Conservation (phyloP, 2,113 vertebrate genomes). For the Pimephales promelas region DNA sequence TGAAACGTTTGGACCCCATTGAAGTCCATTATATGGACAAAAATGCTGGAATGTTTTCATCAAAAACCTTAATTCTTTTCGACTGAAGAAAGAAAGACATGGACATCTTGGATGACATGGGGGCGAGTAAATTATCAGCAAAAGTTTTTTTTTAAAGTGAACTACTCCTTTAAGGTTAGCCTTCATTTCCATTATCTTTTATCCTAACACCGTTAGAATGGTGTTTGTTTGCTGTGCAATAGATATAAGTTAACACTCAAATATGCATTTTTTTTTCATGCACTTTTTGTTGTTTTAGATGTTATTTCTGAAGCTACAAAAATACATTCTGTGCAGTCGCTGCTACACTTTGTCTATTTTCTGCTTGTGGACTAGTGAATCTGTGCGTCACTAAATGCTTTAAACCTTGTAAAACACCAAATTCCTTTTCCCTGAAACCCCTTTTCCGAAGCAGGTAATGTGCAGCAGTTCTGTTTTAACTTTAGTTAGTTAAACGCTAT, state of each 20-base stretch:
- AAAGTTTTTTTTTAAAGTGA: too few relatives aligned
- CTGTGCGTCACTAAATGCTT: neutral
- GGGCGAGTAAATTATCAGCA: too few relatives aligned
- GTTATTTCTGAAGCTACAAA: too few relatives aligned
- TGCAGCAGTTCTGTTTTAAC: neutral
- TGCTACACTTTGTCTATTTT: neutral
- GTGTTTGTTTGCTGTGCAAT: neutral
- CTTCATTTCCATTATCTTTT: neutral
- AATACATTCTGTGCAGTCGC: too few relatives aligned
- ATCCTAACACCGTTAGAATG: neutral
- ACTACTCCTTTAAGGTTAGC: constrained; percentile 9
- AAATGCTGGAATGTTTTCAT: too few relatives aligned
- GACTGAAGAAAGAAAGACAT: too few relatives aligned
- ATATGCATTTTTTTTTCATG: neutral
- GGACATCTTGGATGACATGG: too few relatives aligned
- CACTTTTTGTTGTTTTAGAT: neutral
- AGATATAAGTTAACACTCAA: neutral
- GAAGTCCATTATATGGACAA: too few relatives aligned
- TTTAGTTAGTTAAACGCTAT: constrained; percentile 36
- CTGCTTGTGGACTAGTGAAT: neutral
- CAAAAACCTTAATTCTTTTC: too few relatives aligned
- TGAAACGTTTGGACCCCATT: too few relatives aligned
- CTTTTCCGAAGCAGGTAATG: constrained; percentile 49
- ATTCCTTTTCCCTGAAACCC: constrained; percentile 57
- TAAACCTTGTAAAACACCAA: constrained; percentile 50